These are phyloP conservation scores for Nymphalis urticae DNA, from an alignment of 2,888 invertebrate species.

Conservation along the genomic window DNA sequence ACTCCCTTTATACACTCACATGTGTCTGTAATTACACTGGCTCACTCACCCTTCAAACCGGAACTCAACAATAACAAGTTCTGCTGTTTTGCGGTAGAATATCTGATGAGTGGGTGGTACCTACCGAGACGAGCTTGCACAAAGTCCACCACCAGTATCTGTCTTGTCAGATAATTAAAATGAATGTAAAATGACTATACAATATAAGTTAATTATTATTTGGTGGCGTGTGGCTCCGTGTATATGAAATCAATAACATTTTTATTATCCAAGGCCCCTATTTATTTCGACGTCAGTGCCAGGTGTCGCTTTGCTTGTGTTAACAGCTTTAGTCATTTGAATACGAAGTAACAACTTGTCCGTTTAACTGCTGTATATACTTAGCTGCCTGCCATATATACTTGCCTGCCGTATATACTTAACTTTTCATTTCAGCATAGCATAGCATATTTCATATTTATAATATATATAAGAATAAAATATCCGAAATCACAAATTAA, in stretches of 20 bases:
- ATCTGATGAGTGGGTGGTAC: too few relatives aligned
- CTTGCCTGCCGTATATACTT: not conserved
- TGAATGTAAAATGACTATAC: not conserved
- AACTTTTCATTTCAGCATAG: too few relatives aligned
- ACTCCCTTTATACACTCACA: too few relatives aligned
- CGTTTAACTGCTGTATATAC: not conserved
- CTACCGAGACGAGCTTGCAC: too few relatives aligned
- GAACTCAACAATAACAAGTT: too few relatives aligned
- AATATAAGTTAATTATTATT: not conserved
- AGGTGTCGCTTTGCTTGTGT: slow-evolving; percentile 19
- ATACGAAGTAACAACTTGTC: slow-evolving; percentile 13
- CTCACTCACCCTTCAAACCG: too few relatives aligned
- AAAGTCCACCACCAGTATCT: too few relatives aligned
- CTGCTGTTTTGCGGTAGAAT: too few relatives aligned
- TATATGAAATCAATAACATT: slow-evolving; percentile 8
- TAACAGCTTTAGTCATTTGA: slow-evolving; percentile 24
- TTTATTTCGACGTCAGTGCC: slow-evolving; percentile 9
- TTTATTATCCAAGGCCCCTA: not conserved
- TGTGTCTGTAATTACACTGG: too few relatives aligned
- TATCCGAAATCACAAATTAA: too few relatives aligned
- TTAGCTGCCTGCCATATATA: not conserved
- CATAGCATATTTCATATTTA: too few relatives aligned
- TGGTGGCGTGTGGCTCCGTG: not conserved
- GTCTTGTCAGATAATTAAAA: not conserved
- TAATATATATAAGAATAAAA: too few relatives aligned